These are phyloP conservation scores for Machimus atricapillus DNA, from an alignment of 2,888 invertebrate species.

Conservation along the genomic window DNA sequence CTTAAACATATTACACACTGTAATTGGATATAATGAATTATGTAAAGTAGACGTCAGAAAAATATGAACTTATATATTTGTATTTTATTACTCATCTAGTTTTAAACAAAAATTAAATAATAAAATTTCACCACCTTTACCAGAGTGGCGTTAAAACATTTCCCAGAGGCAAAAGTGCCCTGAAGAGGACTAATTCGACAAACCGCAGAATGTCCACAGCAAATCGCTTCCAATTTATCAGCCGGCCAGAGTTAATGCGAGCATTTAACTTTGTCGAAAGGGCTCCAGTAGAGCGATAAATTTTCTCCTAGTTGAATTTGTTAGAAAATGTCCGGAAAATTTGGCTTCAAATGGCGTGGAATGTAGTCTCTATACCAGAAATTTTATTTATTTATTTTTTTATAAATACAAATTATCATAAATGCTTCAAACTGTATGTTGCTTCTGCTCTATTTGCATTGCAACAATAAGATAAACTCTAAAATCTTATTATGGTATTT, in stretches of 20 bases:
- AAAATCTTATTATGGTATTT: not conserved
- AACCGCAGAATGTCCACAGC: not conserved
- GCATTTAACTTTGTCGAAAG: not conserved
- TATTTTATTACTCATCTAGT: not conserved
- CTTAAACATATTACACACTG: too few species aligned
- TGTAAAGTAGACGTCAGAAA: too few species aligned
- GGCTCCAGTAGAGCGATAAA: not conserved
- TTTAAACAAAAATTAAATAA: not conserved
- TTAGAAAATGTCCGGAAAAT: not conserved
- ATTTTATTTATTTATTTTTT: not conserved
- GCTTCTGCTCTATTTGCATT: not conserved
- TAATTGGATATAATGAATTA: too few species aligned
- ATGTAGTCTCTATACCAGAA: not conserved
- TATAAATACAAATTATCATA: not conserved
- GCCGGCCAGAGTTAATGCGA: not conserved
- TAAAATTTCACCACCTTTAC: not conserved
- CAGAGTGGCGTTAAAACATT: not conserved
- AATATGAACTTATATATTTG: too few species aligned
- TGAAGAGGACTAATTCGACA: not conserved
- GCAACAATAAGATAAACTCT: not conserved
- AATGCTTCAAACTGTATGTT: not conserved
- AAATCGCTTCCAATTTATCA: not conserved
- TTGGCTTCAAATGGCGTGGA: not conserved
- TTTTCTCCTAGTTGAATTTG: not conserved
- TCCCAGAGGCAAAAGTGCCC: not conserved